Evolutionary conservation across 2,113 vertebrate genomes (phyloP), one percentile per base, ranked within the genome.

Genomic region (Origma solitaria): DNA sequence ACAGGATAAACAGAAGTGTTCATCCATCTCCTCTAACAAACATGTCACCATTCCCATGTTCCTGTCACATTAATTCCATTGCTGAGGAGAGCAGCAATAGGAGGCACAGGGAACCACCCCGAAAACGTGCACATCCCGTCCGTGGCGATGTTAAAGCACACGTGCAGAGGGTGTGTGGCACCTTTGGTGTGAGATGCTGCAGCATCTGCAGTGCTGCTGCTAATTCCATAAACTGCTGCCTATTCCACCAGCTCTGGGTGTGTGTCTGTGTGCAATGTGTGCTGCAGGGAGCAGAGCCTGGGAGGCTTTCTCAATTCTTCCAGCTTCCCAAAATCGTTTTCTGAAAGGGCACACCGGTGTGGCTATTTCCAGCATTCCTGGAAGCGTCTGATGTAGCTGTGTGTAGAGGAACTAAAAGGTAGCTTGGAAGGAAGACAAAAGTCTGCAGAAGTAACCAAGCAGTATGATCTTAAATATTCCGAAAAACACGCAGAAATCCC

Each of bases 141-240:
- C n/a, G 1, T 1, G 37, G 71, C 64, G 53, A 5, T 0, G 47
- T 40, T 44, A 27, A 14, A 30, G 47, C n/a, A 28, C 27, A 31
- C 2, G 0, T 2, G 44, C 38, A 38, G 54, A 30, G 31, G 0
- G 1, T 1, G 33, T 0, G 0, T 15, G 49, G 50, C 57, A 37
- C 28, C n/a, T 78, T 3, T 15, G 73, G 13, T 14, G 20, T 2
- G 35, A 60, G 40, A 40, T 1, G 3, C 38, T 25, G 77, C 53
- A 45, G 85, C 62, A 60, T 13, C 60, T 23, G 61, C 77, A 76
- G 49, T 3, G 10, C 58, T 28, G 71, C 44, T 58, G 44, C 51
- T 62, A 7, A 7, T 25, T 31, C 13, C 54, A 22, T 13, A 13
- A 61, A 2, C 35, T 13, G 61, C 45, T 61, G 58, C 35, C 30